Percentiles rank a stretch among this genome's conserved stretches.
Conservation (phyloP, 2,113 vertebrate species). For the Chrysemys picta region DNA sequence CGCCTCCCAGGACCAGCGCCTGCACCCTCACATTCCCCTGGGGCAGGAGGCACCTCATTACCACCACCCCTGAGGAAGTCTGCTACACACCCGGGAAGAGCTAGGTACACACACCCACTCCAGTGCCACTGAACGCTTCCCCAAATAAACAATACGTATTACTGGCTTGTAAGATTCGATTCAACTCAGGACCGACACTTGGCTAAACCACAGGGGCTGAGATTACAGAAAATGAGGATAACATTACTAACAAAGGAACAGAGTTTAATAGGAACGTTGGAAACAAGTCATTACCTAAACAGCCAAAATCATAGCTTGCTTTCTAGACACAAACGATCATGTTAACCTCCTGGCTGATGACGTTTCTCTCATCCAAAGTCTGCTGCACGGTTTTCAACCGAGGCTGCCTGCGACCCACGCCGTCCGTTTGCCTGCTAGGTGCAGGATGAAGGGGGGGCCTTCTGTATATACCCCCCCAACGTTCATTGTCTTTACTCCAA, state of each 20-base stretch:
- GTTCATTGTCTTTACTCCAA: background rate
- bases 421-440: background rate
- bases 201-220: accelerated
- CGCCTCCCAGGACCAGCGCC: too few relatives aligned
- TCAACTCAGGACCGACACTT: background rate
- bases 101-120: too few relatives aligned
- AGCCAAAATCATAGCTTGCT: too few relatives aligned
- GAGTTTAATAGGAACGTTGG: background rate
- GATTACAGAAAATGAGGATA: background rate
- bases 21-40: too few relatives aligned
- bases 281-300: background rate
- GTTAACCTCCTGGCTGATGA: background rate
- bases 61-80: background rate
- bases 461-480: background rate
- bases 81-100: too few relatives aligned
- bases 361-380: background rate
- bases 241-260: background rate
- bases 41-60: too few relatives aligned
- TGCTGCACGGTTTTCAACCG: background rate
- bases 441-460: background rate
- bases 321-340: background rate
- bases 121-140: background rate
- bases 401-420: background rate
- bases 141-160: too few relatives aligned
- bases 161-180: background rate